phyloP scores from a whole-genome alignment of 2,797 vertebrate genomes.

The Tenualosa ilisha region DNA sequence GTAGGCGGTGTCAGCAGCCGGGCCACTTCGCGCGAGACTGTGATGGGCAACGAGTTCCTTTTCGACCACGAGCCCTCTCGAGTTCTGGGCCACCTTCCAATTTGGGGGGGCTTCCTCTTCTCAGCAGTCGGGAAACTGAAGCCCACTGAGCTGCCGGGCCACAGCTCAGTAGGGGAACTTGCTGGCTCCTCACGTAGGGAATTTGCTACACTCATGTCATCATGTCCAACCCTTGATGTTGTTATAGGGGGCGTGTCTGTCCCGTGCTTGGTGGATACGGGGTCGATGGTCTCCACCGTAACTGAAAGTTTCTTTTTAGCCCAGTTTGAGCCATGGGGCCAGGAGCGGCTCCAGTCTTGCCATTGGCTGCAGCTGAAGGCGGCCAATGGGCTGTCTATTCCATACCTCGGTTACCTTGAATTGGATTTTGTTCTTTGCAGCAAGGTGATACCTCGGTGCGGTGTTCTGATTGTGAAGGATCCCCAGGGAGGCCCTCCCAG shows the following conservation, averaged over 20 bases:
- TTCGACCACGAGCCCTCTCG: background rate
- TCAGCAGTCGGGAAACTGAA: too few species aligned
- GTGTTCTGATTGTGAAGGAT: slow-evolving; percentile 33
- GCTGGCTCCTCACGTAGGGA: slow-evolving; percentile 15
- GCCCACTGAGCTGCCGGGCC: background rate
- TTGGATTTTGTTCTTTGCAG: slow-evolving; percentile 31
- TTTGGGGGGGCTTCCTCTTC: too few species aligned
- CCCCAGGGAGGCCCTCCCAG: background rate
- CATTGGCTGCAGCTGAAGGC: too few species aligned
- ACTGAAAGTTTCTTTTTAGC: too few species aligned
- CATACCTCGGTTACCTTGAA: slow-evolving; percentile 36
- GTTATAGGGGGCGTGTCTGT: background rate
- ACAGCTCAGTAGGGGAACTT: slow-evolving; percentile 1
- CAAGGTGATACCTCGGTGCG: background rate
- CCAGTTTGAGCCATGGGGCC: too few species aligned
- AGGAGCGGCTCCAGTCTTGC: too few species aligned
- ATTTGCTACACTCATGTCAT: background rate
- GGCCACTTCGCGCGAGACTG: too few species aligned
- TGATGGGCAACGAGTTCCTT: background rate
- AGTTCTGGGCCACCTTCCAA: background rate
- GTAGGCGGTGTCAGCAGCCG: too few species aligned
- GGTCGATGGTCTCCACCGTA: too few species aligned
- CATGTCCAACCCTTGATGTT: slow-evolving; percentile 21
- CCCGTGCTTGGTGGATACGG: too few species aligned
- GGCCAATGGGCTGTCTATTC: slow-evolving; percentile 26